phyloP scores from a whole-genome alignment of 2,888 invertebrate species.

The Candidula unifasciata region DNA sequence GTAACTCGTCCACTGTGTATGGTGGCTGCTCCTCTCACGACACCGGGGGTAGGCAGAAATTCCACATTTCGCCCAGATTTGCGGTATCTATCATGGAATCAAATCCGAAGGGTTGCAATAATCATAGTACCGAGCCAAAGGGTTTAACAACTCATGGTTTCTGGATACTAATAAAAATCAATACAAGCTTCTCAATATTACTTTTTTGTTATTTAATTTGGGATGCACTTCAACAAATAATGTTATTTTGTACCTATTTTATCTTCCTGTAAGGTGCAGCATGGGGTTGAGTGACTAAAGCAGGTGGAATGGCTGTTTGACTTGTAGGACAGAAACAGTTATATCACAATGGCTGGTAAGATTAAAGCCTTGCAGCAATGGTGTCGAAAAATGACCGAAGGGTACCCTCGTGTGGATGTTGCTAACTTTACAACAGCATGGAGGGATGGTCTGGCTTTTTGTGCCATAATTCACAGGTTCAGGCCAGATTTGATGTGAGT shows the following conservation, averaged over 20 bases:
- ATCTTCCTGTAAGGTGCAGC: constrained; percentile 1
- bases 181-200: too few species aligned
- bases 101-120: too few species aligned
- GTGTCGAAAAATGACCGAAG: constrained; percentile 92
- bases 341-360: constrained; percentile 63
- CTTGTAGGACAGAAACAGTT: not conserved
- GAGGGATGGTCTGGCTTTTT: constrained; percentile 96
- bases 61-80: too few species aligned
- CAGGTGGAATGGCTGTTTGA: not conserved
- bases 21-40: too few species aligned
- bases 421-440: constrained; percentile 97
- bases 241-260: not conserved
- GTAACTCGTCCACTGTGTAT: too few species aligned
- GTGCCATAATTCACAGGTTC: constrained; percentile 96
- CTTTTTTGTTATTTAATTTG: not conserved
- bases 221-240: not conserved
- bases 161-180: too few species aligned
- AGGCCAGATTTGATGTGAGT: constrained; percentile 86
- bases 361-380: constrained; percentile 94
- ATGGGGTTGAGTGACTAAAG: not conserved
- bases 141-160: too few species aligned
- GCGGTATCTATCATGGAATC: too few species aligned
- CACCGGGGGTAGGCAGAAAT: too few species aligned
- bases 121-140: too few species aligned
- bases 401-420: constrained; percentile 92